Evolutionary conservation across 2,113 vertebrate genomes (phyloP), one percentile per base, ranked within the genome.

Genomic region (Sphyrna mokarran): DNA sequence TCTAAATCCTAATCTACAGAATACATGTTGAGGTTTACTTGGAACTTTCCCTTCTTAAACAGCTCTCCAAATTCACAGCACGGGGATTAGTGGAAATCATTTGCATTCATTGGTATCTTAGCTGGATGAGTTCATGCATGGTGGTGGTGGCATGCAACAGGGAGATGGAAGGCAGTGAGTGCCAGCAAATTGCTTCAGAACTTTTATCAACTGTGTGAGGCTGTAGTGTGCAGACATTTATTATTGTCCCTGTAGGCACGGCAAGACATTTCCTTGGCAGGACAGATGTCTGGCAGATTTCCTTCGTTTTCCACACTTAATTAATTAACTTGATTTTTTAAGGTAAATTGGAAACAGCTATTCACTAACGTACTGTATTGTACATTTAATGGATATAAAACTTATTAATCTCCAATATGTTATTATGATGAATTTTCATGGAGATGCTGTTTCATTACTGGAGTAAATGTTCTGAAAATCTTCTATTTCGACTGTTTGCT

Each of bases 81-180:
- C 7, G 7, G 89, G 89, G 89, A 95, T 72, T 72, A 95, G 94
- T 29, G 66, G 22, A 63, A 29, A 23, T 43, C 40, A 76, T 95
- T 54, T 95, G 94, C 94, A 95, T 95, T 95, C 37, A 95, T 95
- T 70, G 63, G 89, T 93, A 93, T 93, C 61, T 48, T 95, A 72
- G 93, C 93, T 95, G 23, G 66, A 66, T 95, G 14, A 95, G 43
- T 76, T 76, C 94, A 70, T 72, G 69, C 68, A 72, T 54, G 48
- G 69, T 54, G 68, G 68, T 14, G 68, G 94, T 72, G 26, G 40
- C 43, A 54, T 48, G 69, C 69, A 95, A 76, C 54, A 72, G 40
- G 10, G 40, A 95, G 43, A 54, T 20, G 76, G 4, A 72, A 93
- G 40, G 23, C 68, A 54, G 43, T 48, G 68, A 70, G 6, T 94